phyloP scores from a whole-genome alignment of 1,140 invertebrate genomes.

The Zaprionus inermis region DNA sequence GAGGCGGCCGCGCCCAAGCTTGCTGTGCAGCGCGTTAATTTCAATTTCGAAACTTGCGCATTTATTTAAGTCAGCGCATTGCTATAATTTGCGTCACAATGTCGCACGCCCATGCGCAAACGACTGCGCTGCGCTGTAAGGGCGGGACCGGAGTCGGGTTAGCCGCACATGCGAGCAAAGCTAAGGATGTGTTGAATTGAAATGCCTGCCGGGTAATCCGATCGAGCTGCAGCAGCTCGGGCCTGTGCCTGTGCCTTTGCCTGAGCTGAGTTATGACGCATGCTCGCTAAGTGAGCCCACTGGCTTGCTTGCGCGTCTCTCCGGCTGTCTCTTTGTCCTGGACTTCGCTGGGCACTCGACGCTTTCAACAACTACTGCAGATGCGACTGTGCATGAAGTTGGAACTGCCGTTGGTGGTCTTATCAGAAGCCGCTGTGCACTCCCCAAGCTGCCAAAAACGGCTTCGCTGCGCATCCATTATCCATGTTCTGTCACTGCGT shows the following conservation, averaged over 20 bases:
- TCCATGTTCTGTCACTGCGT: constrained; percentile 71
- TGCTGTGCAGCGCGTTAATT: constrained; percentile 37
- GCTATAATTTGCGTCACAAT: constrained; percentile 73
- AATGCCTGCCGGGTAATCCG: constrained; percentile 81
- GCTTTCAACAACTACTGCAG: constrained; percentile 80
- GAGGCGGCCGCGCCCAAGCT: constrained; percentile 6
- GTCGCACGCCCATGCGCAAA: constrained; percentile 57
- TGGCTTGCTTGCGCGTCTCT: not conserved
- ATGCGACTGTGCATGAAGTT: constrained; percentile 8
- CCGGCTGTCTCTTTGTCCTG: not conserved
- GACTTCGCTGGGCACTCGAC: constrained; percentile 63
- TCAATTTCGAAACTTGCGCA: constrained; percentile 72
- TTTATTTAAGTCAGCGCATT: constrained; percentile 77
- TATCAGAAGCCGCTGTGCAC: constrained; percentile 77
- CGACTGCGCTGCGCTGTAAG: constrained; percentile 18
- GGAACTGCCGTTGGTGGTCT: constrained; percentile 65
- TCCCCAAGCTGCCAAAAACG: constrained; percentile 78
- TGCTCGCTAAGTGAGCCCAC: constrained; percentile 63
- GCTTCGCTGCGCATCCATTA: constrained; percentile 80
- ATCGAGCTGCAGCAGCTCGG: constrained; percentile 40
- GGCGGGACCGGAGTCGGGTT: constrained; percentile 31
- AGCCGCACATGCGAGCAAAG: constrained; percentile 47
- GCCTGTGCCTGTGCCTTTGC: not conserved
- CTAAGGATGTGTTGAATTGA: constrained; percentile 80
- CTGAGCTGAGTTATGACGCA: constrained; percentile 65